Conservation (phyloP, 2,113 vertebrate genomes). For the Entelurus aequoreus region DNA sequence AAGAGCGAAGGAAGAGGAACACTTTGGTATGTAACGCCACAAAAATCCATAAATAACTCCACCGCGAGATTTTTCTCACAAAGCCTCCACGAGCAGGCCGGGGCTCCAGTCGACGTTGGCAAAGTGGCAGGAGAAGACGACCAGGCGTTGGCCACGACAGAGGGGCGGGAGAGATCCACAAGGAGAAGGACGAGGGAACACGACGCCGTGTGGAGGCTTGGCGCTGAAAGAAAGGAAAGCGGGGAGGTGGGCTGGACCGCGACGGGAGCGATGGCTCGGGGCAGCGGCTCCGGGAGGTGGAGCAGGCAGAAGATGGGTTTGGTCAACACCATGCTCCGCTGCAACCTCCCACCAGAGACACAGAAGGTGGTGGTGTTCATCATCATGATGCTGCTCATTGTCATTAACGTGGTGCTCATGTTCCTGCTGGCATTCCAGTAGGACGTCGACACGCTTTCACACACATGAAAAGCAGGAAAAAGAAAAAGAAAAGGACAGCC, state of each 20-base stretch:
- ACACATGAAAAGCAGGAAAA: background rate
- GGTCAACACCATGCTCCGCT: constrained; percentile 82
- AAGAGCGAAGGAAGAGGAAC: constrained; percentile 12
- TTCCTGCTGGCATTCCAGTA: constrained; percentile 94
- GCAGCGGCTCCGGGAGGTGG: constrained; percentile 75
- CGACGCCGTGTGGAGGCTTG: constrained; percentile 54
- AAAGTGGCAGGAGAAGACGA: constrained; percentile 63
- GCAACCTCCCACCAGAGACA: constrained; percentile 91
- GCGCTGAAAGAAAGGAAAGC: constrained; percentile 41
- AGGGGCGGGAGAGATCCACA: background rate
- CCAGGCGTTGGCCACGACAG: constrained; percentile 27
- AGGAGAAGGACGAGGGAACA: constrained; percentile 23
- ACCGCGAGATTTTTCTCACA: constrained; percentile 8
- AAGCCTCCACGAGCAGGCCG: constrained; percentile 50
- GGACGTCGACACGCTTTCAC: constrained; percentile 15
- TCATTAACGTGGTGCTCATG: constrained; percentile 96
- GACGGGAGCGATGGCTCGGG: constrained; percentile 57
- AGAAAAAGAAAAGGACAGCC: constrained; percentile 4
- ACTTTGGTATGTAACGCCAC: constrained; percentile 19
- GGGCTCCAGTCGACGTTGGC: constrained; percentile 32
- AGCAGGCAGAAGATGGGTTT: constrained; percentile 74
- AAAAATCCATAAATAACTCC: constrained; percentile 16
- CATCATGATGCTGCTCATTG: constrained; percentile 92
- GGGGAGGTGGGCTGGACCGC: constrained; percentile 39
- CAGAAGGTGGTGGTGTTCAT: constrained; percentile 91